phyloP scores from a whole-genome alignment of 2,797 vertebrate genomes.

The Chrosomus eos region DNA sequence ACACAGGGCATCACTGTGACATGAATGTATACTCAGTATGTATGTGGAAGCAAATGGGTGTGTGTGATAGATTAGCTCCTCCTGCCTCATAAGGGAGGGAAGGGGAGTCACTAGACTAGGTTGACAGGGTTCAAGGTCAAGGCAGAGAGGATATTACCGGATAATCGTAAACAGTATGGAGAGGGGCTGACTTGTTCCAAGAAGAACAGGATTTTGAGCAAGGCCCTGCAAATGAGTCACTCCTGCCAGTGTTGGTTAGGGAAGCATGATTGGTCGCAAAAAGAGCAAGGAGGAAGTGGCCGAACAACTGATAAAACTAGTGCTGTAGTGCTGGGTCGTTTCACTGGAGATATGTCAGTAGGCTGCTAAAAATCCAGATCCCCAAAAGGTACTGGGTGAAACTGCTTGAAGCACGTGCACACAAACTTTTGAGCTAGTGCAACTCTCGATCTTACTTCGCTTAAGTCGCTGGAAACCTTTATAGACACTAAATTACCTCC shows the following conservation, averaged over 20 bases:
- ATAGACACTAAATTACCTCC: conserved; percentile 64
- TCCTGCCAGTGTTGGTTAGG: conserved; percentile 69
- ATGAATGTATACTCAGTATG: conserved; percentile 33
- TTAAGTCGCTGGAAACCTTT: conserved; percentile 23
- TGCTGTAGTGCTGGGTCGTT: conserved; percentile 70
- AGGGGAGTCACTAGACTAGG: conserved; percentile 63
- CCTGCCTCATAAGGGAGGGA: conserved; percentile 14
- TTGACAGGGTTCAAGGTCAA: conserved; percentile 72
- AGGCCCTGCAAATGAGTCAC: conserved; percentile 72
- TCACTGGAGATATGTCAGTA: conserved; percentile 72
- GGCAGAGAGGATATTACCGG: conserved; percentile 67
- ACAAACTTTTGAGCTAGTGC: conserved; percentile 66
- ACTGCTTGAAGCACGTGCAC: conserved; percentile 65
- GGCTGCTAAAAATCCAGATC: conserved; percentile 70
- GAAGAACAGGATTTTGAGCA: conserved; percentile 70
- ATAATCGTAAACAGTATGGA: conserved; percentile 68
- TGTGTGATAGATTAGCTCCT: conserved; percentile 40
- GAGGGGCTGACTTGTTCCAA: conserved; percentile 64
- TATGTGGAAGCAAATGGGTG: background rate
- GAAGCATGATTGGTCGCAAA: conserved; percentile 76
- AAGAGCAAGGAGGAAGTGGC: conserved; percentile 78
- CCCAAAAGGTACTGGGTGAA: conserved; percentile 77
- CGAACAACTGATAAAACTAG: conserved; percentile 78
- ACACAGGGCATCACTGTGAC: conserved; percentile 9
- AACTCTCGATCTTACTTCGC: conserved; percentile 30